Evolutionary conservation across 2,797 vertebrate species (phyloP), one percentile per base, ranked within the genome.

Genomic region (Gymnoscopelus microlampas): DNA sequence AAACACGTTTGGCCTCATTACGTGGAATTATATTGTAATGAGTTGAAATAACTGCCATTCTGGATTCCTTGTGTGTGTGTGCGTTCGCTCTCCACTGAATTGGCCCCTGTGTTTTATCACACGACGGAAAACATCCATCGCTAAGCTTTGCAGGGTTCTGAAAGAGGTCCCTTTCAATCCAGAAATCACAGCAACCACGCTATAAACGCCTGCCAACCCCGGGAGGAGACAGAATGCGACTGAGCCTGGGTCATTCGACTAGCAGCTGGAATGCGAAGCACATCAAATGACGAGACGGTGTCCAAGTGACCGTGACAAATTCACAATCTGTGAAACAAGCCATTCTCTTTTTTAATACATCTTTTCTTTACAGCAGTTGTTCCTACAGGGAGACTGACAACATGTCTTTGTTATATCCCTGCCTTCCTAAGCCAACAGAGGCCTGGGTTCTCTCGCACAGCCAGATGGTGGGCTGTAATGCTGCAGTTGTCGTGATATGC

Each of bases 251-350:
- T 63, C 44, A 60, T 82, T 87, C 84, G 85, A 90, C 66, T 82
- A 84, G 82, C 86, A 85, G 74, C 84, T 80, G 79, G 81, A 85
- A 78, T 74, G 79, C 39, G 78, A 82, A 54, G 60, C 50, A 61
- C 77, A 67, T 32, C 35, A 70, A 82, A 85, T 74, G 71, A 66
- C 15, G 60, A 76, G 72, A 77, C 77, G 47, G 70, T 50, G 7
- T 82, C 80, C 86, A 89, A 88, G 80, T 88, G 85, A 80, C 86
- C 76, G 62, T 83, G 88, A 87, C 84, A 88, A 89, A 85, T 76
- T 35, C 58, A 51, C 81, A 87, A 81, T 90, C 84, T 90, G 87
- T 87, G 87, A 79, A 85, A 90, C 84, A 87, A 79, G 83, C 39
- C 8, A 44, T 44, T 44, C 8, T 44, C 7, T 10, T 44, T 29